Evolutionary conservation across 2,113 vertebrate genomes (phyloP).

Genomic region (Podilymbus podiceps): DNA sequence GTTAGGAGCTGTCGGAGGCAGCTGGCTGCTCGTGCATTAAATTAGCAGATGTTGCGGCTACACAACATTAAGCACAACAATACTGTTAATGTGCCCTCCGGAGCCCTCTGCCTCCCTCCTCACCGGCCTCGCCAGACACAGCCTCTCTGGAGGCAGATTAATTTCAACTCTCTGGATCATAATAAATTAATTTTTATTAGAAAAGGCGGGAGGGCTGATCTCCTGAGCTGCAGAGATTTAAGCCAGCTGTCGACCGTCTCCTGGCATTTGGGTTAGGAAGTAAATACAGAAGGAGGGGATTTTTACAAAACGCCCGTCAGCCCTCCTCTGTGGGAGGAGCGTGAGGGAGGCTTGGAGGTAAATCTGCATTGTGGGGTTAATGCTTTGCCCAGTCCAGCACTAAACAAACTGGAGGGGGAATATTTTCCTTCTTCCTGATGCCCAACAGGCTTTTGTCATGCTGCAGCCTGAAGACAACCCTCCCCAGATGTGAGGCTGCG

Average conservation of each 20-base stretch:
- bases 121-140: constrained; percentile 23
- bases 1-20: constrained; percentile 63
- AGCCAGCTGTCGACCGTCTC: constrained; percentile 61
- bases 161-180: constrained; percentile 80
- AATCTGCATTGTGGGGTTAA: background rate
- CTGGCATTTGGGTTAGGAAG: constrained; percentile 60
- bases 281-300: constrained; percentile 49
- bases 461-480: background rate
- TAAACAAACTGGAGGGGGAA: background rate
- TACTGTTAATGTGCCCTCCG: constrained; percentile 64
- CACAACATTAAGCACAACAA: constrained; percentile 65
- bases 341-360: background rate
- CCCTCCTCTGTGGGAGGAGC: background rate
- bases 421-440: background rate
- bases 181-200: constrained; percentile 89
- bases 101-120: constrained; percentile 53
- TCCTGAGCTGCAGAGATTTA: constrained; percentile 73
- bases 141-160: constrained; percentile 74
- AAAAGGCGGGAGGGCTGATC: constrained; percentile 66
- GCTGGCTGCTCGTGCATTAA: constrained; percentile 69
- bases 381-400: background rate
- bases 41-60: constrained; percentile 70
- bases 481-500: background rate
- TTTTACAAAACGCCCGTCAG: background rate
- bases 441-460: background rate